Conservation (phyloP, 2,888 invertebrate genomes). For the Macroteleia sp. region DNA sequence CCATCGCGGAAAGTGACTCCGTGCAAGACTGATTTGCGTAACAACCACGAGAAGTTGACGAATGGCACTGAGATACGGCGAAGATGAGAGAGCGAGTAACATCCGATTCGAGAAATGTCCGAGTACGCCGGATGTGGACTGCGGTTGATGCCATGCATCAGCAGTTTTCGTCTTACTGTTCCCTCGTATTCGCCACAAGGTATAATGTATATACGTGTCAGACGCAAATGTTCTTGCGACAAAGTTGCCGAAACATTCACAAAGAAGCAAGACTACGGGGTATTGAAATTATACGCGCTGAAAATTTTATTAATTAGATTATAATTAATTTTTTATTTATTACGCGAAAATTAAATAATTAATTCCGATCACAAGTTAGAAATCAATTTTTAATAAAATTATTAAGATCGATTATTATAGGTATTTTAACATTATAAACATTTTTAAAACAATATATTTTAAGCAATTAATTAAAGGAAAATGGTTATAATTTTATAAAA, state of each 20-base stretch:
- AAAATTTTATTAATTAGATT: conserved; percentile 33
- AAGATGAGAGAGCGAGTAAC: conserved; percentile 68
- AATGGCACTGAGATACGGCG: conserved; percentile 62
- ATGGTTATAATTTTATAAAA: too few relatives aligned
- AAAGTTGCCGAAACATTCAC: conserved; percentile 51
- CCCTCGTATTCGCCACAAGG: conserved; percentile 56
- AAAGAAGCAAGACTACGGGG: conserved; percentile 29
- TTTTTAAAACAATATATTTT: too few relatives aligned
- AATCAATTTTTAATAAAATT: too few relatives aligned
- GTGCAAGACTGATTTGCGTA: conserved; percentile 67
- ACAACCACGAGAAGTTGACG: conserved; percentile 66
- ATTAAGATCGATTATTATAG: too few relatives aligned
- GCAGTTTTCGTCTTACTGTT: conserved; percentile 66
- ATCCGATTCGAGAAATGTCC: conserved; percentile 69
- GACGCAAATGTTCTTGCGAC: conserved; percentile 60
- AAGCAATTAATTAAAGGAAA: too few relatives aligned
- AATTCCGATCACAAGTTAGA: too few relatives aligned
- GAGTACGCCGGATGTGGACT: conserved; percentile 82
- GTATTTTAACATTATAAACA: too few relatives aligned
- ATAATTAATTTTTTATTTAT: too few relatives aligned
- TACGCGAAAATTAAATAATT: too few relatives aligned
- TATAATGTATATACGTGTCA: conserved; percentile 66
- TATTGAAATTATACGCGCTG: conserved; percentile 15
- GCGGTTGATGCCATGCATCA: conserved; percentile 83
- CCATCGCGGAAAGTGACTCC: conserved; percentile 62